These are phyloP conservation scores for Gymnobelideus leadbeateri DNA, from an alignment of 2,113 vertebrate species.

Conservation along the genomic window DNA sequence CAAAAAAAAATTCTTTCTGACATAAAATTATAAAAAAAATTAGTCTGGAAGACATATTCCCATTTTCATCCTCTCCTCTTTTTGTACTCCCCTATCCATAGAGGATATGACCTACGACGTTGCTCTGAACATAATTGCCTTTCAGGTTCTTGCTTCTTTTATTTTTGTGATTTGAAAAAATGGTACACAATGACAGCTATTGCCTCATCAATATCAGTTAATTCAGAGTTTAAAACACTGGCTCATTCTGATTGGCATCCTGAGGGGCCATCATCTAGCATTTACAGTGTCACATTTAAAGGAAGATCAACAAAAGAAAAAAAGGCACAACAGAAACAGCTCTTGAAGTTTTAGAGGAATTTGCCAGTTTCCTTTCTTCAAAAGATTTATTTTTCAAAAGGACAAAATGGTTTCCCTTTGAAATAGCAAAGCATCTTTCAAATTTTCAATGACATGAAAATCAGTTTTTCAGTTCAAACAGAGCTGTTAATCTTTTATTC, in stretches of 20 bases:
- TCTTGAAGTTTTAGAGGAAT: conserved; percentile 33
- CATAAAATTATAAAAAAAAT: neutral
- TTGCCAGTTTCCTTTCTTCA: conserved; percentile 59
- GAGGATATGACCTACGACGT: neutral
- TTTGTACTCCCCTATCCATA: neutral
- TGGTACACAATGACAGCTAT: neutral
- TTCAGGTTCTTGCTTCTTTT: conserved; percentile 26
- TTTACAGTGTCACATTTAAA: conserved; percentile 15
- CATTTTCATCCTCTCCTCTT: neutral
- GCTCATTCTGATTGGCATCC: neutral
- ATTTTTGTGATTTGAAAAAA: conserved; percentile 7
- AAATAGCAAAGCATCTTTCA: conserved; percentile 60
- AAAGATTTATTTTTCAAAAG: conserved; percentile 70
- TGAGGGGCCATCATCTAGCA: conserved; percentile 4
- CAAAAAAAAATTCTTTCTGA: neutral
- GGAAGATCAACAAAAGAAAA: conserved; percentile 22
- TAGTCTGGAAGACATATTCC: neutral
- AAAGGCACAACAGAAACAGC: conserved; percentile 51
- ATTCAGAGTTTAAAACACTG: conserved; percentile 1
- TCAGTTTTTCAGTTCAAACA: conserved; percentile 73
- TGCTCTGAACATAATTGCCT: neutral
- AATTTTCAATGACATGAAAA: conserved; percentile 55
- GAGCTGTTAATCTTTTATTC: conserved; percentile 72
- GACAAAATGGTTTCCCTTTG: conserved; percentile 68
- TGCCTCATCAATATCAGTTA: neutral